Percentiles rank a stretch among this genome's conserved stretches.
Evolutionary conservation across 1,140 invertebrate genomes (phyloP).

Genomic region (Pseudomyrmex pallidus): DNA sequence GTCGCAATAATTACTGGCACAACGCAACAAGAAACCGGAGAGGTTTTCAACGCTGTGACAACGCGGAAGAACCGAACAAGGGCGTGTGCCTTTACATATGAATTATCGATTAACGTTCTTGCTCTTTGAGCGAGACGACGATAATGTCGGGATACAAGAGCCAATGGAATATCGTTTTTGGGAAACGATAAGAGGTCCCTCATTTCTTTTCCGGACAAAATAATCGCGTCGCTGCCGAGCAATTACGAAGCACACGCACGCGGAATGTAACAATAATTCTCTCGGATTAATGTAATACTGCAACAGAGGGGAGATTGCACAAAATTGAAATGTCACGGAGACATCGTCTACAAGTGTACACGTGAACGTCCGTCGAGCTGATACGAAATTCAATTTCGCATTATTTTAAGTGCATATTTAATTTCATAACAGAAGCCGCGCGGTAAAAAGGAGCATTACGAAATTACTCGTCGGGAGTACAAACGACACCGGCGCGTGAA

Average conservation of each 20-base stretch:
- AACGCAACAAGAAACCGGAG: constrained; percentile 27
- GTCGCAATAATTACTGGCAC: constrained; percentile 42
- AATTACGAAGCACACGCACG: neutral
- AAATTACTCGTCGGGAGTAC: neutral
- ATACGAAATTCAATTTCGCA: neutral
- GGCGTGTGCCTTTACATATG: constrained; percentile 4
- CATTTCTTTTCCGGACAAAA: too few relatives aligned
- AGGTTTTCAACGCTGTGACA: constrained; percentile 1
- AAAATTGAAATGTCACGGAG: neutral
- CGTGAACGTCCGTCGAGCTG: neutral
- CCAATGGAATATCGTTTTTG: neutral
- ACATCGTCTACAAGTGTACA: neutral
- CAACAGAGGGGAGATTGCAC: too few relatives aligned
- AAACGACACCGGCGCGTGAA: neutral
- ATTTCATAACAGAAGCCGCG: neutral
- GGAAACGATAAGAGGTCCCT: neutral
- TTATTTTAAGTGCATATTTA: neutral
- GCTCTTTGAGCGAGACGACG: constrained; percentile 10
- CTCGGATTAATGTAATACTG: neutral
- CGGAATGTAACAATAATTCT: neutral
- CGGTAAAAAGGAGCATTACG: neutral
- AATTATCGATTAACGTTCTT: constrained; percentile 56
- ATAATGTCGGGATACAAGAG: neutral
- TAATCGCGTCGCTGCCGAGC: too few relatives aligned
- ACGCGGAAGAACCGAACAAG: constrained; percentile 12